Percentiles rank a stretch among this genome's conserved stretches.
Evolutionary conservation across 2,888 invertebrate genomes (phyloP).

Genomic region (Shargacucullia verbasci): DNA sequence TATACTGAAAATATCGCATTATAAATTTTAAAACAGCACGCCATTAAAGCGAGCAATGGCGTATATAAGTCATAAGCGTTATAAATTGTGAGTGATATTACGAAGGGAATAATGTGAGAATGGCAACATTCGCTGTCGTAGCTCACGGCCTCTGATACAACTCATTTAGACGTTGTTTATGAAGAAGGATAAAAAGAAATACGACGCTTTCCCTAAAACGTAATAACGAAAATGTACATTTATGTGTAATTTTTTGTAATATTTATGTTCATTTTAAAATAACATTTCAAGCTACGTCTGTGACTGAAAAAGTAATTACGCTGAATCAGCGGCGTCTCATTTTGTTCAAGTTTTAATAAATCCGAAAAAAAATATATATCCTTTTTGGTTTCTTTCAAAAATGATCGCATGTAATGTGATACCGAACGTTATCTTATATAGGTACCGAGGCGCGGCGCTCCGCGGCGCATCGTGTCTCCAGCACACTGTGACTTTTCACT

Average conservation of each 20-base stretch:
- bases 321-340: neutral
- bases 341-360: neutral
- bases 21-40: constrained; percentile 46
- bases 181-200: constrained; percentile 63
- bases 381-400: neutral
- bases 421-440: neutral
- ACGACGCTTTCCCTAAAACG: constrained; percentile 54
- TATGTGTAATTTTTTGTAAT: constrained; percentile 18
- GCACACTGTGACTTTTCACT: constrained; percentile 37
- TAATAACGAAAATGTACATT: constrained; percentile 55
- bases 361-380: neutral
- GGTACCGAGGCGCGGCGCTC: too few relatives aligned
- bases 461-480: neutral
- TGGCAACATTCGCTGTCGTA: constrained; percentile 55
- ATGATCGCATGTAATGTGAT: neutral
- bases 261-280: constrained; percentile 21
- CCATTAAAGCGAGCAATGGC: constrained; percentile 65
- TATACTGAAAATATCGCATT: constrained; percentile 10
- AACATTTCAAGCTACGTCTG: constrained; percentile 10
- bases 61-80: constrained; percentile 59
- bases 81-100: constrained; percentile 67
- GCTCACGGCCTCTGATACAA: constrained; percentile 48
- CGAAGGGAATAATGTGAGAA: constrained; percentile 61
- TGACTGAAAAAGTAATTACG: constrained; percentile 12
- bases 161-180: constrained; percentile 66